Conservation (phyloP, 2,113 vertebrate genomes). For the Lampris megalopsis region DNA sequence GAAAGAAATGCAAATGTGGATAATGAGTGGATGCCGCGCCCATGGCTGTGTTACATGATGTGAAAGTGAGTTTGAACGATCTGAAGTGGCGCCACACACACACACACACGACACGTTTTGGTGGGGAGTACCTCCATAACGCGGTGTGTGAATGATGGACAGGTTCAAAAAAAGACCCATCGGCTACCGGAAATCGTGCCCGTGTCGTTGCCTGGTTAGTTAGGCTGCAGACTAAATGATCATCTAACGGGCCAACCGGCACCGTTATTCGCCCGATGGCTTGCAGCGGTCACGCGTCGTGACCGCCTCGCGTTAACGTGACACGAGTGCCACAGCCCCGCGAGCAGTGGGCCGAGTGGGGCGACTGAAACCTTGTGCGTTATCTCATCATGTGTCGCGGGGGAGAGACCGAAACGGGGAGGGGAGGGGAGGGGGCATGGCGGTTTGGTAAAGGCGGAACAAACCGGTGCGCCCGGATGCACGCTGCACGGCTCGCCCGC, state of each 20-base stretch:
- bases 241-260: no score
- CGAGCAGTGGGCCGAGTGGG: constrained; percentile 25
- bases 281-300: no score
- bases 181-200: not conserved
- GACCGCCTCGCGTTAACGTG: no score
- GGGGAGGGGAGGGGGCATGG: constrained; percentile 16
- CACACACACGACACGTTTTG: not conserved
- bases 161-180: constrained; percentile 40
- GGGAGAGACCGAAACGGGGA: constrained; percentile 59
- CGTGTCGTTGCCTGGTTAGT: constrained; percentile 8
- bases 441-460: constrained; percentile 73
- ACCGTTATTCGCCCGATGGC: no score
- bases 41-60: not conserved
- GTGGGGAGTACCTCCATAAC: not conserved
- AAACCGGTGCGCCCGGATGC: constrained; percentile 85
- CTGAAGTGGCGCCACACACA: not conserved
- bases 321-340: no score
- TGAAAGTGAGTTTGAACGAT: constrained; percentile 27
- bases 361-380: constrained; percentile 43
- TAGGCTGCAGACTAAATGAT: constrained; percentile 37
- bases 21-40: constrained; percentile 33
- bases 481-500: constrained; percentile 84
- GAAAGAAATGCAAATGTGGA: no score
- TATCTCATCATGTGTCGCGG: constrained; percentile 62
- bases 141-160: not conserved